These are phyloP conservation scores for Corvus hawaiiensis DNA, from an alignment of 2,113 vertebrate genomes.

Conservation along the genomic window DNA sequence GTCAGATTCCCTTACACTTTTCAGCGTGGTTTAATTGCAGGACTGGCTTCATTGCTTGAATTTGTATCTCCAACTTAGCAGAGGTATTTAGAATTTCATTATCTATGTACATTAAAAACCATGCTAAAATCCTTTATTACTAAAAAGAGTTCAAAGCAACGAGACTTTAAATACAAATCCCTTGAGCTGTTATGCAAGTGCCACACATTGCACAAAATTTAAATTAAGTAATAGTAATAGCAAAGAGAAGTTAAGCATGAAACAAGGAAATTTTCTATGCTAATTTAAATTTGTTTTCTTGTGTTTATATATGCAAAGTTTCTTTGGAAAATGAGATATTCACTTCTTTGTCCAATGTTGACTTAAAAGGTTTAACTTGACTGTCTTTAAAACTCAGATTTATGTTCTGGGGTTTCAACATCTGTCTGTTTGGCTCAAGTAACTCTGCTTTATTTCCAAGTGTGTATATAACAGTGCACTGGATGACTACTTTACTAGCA, in stretches of 20 bases:
- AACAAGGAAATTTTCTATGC: not conserved
- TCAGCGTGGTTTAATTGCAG: not conserved
- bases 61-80: not conserved
- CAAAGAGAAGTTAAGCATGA: not conserved
- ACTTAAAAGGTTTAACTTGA: not conserved
- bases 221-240: not conserved
- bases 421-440: not conserved
- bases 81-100: constrained; percentile 24
- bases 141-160: constrained; percentile 36
- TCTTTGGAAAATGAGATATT: not conserved
- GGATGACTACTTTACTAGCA: not conserved
- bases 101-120: not conserved
- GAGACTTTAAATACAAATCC: constrained; percentile 39
- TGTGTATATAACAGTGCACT: not conserved
- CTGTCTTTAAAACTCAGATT: not conserved
- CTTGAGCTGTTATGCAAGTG: not conserved
- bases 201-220: not conserved
- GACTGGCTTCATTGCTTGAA: not conserved
- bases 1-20: not conserved
- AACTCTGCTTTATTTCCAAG: not conserved
- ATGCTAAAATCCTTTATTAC: not conserved
- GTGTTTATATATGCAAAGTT: not conserved
- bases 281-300: not conserved
- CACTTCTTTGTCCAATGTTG: not conserved
- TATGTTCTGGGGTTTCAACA: not conserved